phyloP scores from a whole-genome alignment of 1,140 invertebrate genomes.

The Matsumurasca onukii region DNA sequence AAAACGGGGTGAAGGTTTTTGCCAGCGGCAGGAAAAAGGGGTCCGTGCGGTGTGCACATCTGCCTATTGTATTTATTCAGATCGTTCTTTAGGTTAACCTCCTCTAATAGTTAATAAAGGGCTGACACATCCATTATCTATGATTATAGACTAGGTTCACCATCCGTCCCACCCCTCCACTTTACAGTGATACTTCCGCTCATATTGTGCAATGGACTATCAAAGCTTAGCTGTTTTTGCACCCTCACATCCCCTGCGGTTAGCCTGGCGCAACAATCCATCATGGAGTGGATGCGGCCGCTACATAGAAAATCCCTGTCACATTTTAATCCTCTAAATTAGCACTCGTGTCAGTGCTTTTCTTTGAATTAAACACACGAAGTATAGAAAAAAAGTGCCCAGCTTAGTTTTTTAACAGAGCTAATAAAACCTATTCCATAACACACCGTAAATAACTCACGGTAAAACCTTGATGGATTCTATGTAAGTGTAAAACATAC shows the following conservation, averaged over 20 bases:
- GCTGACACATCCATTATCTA: not conserved
- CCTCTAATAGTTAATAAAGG: slow-evolving; percentile 16
- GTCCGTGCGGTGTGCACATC: slow-evolving; percentile 5
- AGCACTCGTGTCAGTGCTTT: no score
- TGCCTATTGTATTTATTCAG: slow-evolving; percentile 24
- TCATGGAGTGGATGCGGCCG: not conserved
- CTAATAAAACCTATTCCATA: no score
- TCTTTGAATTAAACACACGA: no score
- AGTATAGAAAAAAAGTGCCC: no score
- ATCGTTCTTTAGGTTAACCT: slow-evolving; percentile 9
- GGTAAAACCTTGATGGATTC: no score
- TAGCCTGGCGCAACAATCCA: not conserved
- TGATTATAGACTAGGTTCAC: slow-evolving; percentile 16
- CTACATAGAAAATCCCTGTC: no score
- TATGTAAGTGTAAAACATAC: no score
- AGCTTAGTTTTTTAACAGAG: no score
- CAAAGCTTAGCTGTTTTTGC: slow-evolving; percentile 6
- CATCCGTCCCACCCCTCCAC: slow-evolving; percentile 6
- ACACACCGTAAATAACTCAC: no score
- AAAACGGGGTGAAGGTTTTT: not conserved
- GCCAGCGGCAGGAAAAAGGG: not conserved
- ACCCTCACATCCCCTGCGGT: not conserved
- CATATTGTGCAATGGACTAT: slow-evolving; percentile 1
- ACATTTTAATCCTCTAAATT: no score
- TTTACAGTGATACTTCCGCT: slow-evolving; percentile 23